phyloP scores from a whole-genome alignment of 2,797 vertebrate species.

The Trachops cirrhosus region DNA sequence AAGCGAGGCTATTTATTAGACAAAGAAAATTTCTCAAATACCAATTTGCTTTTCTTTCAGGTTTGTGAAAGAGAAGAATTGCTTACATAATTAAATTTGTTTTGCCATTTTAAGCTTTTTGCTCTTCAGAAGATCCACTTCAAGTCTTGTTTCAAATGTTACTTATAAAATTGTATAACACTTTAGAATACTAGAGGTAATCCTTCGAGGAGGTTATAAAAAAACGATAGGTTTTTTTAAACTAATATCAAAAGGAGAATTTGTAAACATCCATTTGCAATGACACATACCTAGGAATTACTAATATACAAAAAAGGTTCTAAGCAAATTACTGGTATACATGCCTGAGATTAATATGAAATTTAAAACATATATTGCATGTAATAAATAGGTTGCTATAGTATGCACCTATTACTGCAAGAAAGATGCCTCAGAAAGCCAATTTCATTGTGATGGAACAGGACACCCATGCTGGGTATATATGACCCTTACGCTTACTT shows the following conservation, averaged over 20 bases:
- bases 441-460: background rate
- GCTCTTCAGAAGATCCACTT: slow-evolving; percentile 44
- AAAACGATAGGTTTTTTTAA: background rate
- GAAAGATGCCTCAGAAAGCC: background rate
- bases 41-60: slow-evolving; percentile 75
- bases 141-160: slow-evolving; percentile 2
- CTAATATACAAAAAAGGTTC: background rate
- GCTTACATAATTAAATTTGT: slow-evolving; percentile 65
- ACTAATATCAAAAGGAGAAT: background rate
- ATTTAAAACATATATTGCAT: background rate
- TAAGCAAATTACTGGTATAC: background rate
- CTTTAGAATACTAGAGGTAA: slow-evolving; percentile 7
- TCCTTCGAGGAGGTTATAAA: background rate
- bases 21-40: slow-evolving; percentile 73
- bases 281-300: background rate
- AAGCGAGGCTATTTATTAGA: slow-evolving; percentile 73
- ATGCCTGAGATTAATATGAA: background rate
- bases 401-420: background rate
- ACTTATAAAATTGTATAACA: slow-evolving; percentile 24
- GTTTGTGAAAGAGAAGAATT: slow-evolving; percentile 57
- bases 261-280: background rate
- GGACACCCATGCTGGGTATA: background rate
- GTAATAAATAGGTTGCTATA: background rate
- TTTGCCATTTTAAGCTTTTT: slow-evolving; percentile 66
- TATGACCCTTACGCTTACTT: background rate